phyloP scores from a whole-genome alignment of 2,797 vertebrate genomes.

The Diceros bicornis region DNA sequence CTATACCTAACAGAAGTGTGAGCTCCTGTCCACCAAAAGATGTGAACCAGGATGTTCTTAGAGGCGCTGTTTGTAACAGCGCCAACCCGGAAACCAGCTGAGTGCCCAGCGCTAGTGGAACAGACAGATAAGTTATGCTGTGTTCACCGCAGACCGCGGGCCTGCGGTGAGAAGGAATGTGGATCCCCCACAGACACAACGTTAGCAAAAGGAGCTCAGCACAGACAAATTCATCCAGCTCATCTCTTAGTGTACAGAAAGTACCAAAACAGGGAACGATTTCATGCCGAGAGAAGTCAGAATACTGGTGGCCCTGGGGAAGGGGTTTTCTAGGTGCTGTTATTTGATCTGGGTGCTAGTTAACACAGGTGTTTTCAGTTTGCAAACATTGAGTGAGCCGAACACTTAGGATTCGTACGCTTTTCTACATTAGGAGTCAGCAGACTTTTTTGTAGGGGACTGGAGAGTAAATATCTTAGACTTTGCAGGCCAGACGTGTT shows the following conservation, averaged over 20 bases:
- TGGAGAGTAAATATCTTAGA: not conserved
- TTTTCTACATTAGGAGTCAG: not conserved
- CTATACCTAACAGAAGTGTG: not conserved
- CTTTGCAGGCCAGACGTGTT: not conserved
- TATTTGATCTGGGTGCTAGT: not conserved
- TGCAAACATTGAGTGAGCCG: no score
- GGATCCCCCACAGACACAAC: accelerated
- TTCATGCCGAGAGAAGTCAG: not conserved
- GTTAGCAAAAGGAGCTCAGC: not conserved
- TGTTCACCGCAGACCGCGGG: accelerated
- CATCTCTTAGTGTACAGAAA: accelerated
- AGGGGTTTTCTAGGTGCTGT: not conserved
- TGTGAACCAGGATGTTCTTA: not conserved
- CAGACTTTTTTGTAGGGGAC: not conserved
- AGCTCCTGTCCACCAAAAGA: not conserved
- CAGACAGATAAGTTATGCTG: accelerated
- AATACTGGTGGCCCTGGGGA: not conserved
- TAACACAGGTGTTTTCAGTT: not conserved
- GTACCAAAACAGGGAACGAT: accelerated
- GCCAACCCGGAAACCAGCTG: not conserved
- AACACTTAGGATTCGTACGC: not conserved
- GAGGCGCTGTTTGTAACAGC: not conserved
- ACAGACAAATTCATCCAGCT: not conserved
- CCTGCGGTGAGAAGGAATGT: accelerated
- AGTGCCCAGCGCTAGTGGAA: accelerated